Conservation (phyloP, 1,140 invertebrate species). For the Euura saliciscinereae region DNA sequence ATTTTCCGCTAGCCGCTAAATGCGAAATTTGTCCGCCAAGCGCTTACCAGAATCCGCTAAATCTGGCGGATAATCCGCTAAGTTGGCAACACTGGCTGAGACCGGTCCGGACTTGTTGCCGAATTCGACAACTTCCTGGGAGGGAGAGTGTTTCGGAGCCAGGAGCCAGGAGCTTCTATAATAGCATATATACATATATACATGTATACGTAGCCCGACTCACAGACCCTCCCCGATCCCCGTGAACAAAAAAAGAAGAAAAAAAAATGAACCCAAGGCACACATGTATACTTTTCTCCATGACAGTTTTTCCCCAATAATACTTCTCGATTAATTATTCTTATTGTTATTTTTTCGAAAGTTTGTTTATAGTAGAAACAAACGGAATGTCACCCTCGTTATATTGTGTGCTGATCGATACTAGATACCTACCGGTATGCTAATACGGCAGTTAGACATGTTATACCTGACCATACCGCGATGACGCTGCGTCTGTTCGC, state of each 20-base stretch:
- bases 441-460: not conserved
- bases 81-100: not conserved
- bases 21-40: no score
- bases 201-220: no score
- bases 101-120: conserved; percentile 1
- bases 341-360: not conserved
- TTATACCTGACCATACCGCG: not conserved
- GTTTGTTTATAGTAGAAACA: not conserved
- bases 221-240: not conserved
- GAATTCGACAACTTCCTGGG: conserved; percentile 4
- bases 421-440: not conserved
- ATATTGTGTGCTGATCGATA: not conserved
- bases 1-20: no score
- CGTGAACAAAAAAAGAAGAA: not conserved
- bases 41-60: no score
- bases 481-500: not conserved
- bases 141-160: not conserved
- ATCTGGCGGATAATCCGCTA: no score
- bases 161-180: not conserved
- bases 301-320: not conserved
- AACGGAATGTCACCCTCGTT: not conserved
- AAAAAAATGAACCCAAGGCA: no score
- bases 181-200: no score
- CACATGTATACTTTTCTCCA: not conserved
- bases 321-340: no score